Percentiles rank a stretch among this genome's conserved stretches.
Evolutionary conservation across 2,113 vertebrate genomes (phyloP).

Genomic region (Sapajus apella): DNA sequence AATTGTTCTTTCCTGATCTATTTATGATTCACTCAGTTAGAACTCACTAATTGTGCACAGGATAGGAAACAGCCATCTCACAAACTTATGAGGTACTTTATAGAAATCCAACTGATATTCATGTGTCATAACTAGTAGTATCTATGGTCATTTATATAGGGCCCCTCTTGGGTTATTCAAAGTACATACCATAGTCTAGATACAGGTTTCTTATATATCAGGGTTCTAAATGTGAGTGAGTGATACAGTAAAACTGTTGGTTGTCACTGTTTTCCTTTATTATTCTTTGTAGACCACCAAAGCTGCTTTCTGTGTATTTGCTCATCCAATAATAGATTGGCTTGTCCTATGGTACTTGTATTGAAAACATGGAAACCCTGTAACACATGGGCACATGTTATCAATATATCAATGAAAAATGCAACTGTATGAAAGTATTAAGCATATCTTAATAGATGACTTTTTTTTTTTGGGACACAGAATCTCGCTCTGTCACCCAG

Average conservation of each 20-base stretch:
- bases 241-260: not conserved
- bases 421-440: not conserved
- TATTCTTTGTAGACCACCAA: not conserved
- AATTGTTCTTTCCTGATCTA: constrained; percentile 38
- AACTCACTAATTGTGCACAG: not conserved
- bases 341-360: not conserved
- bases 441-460: not conserved
- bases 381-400: not conserved
- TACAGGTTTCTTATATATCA: not conserved
- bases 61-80: not conserved
- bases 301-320: not conserved
- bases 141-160: not conserved
- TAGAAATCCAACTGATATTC: not conserved
- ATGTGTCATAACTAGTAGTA: not conserved
- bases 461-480: not conserved
- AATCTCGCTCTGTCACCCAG: too few relatives aligned
- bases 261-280: not conserved
- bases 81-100: not conserved
- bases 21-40: not conserved
- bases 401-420: not conserved
- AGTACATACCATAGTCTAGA: not conserved
- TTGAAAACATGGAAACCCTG: not conserved
- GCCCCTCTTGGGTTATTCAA: not conserved
- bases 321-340: not conserved
- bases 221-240: not conserved